Evolutionary conservation across 2,797 vertebrate genomes (phyloP).

Genomic region (Rhinichthys osculus): DNA sequence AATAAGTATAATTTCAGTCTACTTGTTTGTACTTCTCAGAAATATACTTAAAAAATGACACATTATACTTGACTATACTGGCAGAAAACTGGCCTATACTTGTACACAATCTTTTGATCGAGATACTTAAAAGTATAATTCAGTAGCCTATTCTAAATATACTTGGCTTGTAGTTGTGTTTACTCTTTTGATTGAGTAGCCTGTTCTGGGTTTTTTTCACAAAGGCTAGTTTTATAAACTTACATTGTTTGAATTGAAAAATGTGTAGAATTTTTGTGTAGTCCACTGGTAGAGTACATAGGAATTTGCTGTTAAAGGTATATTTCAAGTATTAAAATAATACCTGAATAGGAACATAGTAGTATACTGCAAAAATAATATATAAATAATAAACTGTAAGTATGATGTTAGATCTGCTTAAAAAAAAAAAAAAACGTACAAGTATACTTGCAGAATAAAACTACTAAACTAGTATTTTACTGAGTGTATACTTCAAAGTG

Average conservation of each 20-base stretch:
- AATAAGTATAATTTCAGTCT: neutral
- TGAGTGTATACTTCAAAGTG: neutral
- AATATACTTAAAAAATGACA: neutral
- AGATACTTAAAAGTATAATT: neutral
- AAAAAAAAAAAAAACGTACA: neutral
- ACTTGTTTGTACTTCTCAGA: neutral
- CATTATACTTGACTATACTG: neutral
- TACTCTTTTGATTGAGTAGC: neutral
- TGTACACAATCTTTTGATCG: neutral
- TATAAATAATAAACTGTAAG: neutral
- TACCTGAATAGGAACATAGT: no score
- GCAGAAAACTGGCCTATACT: neutral
- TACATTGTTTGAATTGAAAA: neutral
- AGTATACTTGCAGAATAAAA: neutral
- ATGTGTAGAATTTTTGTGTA: no score
- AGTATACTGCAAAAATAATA: no score
- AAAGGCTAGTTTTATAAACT: neutral
- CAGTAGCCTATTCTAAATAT: neutral
- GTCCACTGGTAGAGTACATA: neutral
- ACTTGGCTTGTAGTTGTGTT: neutral
- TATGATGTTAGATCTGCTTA: neutral
- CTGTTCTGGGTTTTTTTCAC: neutral
- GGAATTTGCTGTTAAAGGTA: no score
- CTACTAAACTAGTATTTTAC: neutral
- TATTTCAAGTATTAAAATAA: no score